These are phyloP conservation scores for Raja brachyura DNA, from an alignment of 2,113 vertebrate genomes.

Conservation along the genomic window DNA sequence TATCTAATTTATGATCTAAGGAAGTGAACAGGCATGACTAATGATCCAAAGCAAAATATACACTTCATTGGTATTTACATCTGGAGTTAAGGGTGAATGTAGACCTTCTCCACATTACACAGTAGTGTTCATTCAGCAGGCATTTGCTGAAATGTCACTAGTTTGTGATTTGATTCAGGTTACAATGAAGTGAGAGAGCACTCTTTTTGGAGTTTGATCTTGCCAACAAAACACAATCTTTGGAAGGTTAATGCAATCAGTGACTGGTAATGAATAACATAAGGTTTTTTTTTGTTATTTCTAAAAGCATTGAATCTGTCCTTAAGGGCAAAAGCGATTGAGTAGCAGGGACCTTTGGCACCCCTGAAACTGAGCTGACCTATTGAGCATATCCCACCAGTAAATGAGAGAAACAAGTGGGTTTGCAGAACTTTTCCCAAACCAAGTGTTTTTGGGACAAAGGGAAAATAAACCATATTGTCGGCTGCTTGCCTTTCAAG, in stretches of 20 bases:
- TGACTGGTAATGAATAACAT: constrained; percentile 5
- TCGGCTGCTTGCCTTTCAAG: neutral
- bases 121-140: neutral
- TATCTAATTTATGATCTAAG: neutral
- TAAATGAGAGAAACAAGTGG: neutral
- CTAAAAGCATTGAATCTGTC: neutral
- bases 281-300: constrained; percentile 14
- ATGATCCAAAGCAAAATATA: neutral
- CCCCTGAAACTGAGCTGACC: neutral
- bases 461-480: neutral
- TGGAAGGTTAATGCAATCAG: neutral
- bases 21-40: neutral
- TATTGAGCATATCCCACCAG: neutral
- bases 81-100: neutral
- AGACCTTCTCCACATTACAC: neutral
- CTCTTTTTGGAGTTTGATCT: neutral
- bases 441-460: neutral
- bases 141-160: neutral
- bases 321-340: neutral
- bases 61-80: neutral
- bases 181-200: neutral
- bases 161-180: constrained; percentile 4
- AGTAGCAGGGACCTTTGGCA: neutral
- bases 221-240: neutral
- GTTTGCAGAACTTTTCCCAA: neutral